phyloP scores from a whole-genome alignment of 2,888 invertebrate genomes.

The Altica lythri region DNA sequence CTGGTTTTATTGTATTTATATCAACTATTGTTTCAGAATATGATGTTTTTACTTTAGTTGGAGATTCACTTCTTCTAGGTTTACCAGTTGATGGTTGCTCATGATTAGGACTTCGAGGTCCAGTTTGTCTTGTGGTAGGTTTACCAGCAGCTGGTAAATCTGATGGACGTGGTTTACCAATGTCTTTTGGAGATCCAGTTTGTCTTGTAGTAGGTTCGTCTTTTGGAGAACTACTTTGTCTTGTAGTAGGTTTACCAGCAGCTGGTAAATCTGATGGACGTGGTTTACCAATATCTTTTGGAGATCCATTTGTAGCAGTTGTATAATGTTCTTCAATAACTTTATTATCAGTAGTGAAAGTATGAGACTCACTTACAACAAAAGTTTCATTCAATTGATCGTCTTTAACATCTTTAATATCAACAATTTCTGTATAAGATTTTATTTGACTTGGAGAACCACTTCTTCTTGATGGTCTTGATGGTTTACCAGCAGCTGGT shows the following conservation, averaged over 20 bases:
- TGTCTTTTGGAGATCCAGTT: too few species aligned
- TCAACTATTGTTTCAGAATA: conserved; percentile 1
- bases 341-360: conserved; percentile 43
- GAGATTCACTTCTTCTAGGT: conserved; percentile 5
- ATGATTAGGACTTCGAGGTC: too few species aligned
- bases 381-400: conserved; percentile 46
- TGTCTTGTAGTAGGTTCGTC: too few species aligned
- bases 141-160: too few species aligned
- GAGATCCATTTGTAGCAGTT: conserved; percentile 18
- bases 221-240: too few species aligned
- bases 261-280: too few species aligned
- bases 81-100: too few species aligned
- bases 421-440: not conserved
- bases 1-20: conserved; percentile 27
- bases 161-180: too few species aligned
- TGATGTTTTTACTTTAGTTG: conserved; percentile 7
- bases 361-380: conserved; percentile 45
- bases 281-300: too few species aligned
- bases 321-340: conserved; percentile 47
- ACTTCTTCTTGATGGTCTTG: conserved; percentile 20
- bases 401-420: conserved; percentile 38
- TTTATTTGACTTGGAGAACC: not conserved
- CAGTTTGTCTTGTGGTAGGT: too few species aligned
- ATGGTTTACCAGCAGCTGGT: conserved; percentile 34
- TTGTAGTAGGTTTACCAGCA: too few species aligned